Evolutionary conservation across 2,797 vertebrate species (phyloP), one percentile per base, ranked within the genome.

Genomic region (Lutra lutra): DNA sequence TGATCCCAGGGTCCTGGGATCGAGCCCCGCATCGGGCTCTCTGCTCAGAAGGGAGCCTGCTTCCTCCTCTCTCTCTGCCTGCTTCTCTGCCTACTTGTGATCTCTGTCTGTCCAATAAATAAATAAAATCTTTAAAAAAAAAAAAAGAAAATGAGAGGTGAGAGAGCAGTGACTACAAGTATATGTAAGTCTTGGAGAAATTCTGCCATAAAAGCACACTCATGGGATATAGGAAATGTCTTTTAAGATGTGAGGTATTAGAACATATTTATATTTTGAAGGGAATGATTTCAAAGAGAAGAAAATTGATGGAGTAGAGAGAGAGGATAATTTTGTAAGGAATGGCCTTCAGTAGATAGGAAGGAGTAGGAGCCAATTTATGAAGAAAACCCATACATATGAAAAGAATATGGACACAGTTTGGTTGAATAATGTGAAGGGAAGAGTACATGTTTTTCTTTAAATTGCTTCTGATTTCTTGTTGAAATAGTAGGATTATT

Each of bases 201-300:
- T 78, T 94, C 66, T 91, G 46, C 20, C 17, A 11, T 89, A 70
- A 87, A 95, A 86, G 25, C 17, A 72, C 64, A 85, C 29, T 72
- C 9, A n/a, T 60, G 10, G 29, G 60, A 8, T 60, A 80, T 2
- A 94, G 29, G 35, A 8, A 89, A 73, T 54, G 6, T 91, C 77
- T 77, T 87, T 88, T 88, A 85, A 21, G 48, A 51, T 91, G 17
- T 94, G 70, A 88, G 21, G 9, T 77, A 56, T 89, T 93, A 91
- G 78, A 82, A 68, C 29, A 13, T 84, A 2, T 54, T 73, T 89
- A 51, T 48, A 89, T 66, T 7, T 35, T 89, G 13, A 89, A 80
- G 48, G 73, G 20, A 75, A 70, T 94, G 7, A 94, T 79, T 94
- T 85, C 58, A 86, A 86, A 92, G 64, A 93, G 8, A 68, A 12